phyloP scores from a whole-genome alignment of 2,113 vertebrate genomes.

The Corapipo altera region DNA sequence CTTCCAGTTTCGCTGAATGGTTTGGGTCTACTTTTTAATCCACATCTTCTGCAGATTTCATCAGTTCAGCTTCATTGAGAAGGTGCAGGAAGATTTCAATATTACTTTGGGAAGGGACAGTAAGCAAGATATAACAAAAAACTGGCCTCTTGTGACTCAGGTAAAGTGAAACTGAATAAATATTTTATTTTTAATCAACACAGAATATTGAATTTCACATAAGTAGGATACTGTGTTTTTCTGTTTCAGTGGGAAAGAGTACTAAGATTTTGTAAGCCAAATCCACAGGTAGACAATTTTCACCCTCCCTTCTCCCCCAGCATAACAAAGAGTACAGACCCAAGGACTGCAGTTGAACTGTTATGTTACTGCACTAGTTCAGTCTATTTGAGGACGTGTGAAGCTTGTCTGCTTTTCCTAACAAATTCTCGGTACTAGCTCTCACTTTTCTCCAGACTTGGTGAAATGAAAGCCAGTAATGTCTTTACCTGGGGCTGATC shows the following conservation, averaged over 20 bases:
- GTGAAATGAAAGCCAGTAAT: neutral
- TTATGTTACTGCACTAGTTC: neutral
- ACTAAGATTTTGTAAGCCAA: neutral
- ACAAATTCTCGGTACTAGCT: neutral
- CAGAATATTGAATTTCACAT: neutral
- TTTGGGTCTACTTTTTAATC: neutral
- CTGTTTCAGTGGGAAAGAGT: neutral
- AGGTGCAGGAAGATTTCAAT: neutral
- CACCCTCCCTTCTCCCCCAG: neutral
- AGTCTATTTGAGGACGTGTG: neutral
- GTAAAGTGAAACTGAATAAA: neutral
- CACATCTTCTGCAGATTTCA: neutral
- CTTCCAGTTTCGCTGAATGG: neutral
- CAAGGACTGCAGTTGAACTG: accelerated
- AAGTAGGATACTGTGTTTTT: neutral
- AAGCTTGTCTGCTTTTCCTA: neutral
- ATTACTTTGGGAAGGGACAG: neutral
- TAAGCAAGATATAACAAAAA: neutral
- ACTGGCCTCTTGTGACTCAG: neutral
- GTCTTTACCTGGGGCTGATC: neutral
- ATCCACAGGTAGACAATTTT: neutral
- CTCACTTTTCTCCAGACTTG: neutral
- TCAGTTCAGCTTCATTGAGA: neutral
- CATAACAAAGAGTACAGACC: neutral
- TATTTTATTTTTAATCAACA: neutral